Conservation (phyloP, 1,140 invertebrate species). For the Pogonomyrmex barbatus region DNA sequence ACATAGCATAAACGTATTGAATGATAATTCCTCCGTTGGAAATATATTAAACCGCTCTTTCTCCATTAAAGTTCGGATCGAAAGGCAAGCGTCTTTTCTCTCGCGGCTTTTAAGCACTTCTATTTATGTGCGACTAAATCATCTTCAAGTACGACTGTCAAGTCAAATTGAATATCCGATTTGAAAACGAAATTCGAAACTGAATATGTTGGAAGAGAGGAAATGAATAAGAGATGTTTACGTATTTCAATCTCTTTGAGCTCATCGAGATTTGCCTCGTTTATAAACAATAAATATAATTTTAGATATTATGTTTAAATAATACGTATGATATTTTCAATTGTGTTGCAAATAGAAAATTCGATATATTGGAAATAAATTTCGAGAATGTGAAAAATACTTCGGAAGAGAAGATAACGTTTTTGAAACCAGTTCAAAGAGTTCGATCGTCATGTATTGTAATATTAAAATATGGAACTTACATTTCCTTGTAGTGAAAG, state of each 20-base stretch:
- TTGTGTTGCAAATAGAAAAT: not conserved
- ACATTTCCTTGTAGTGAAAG: slow-evolving; percentile 24
- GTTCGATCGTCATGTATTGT: not conserved
- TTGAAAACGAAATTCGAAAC: not conserved
- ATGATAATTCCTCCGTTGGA: not conserved
- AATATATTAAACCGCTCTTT: not conserved
- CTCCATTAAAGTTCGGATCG: not conserved
- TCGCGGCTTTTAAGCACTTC: not conserved
- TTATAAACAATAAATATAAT: not conserved
- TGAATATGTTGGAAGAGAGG: not conserved
- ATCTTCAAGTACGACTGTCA: not conserved
- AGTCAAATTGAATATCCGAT: not conserved
- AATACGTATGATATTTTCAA: not conserved
- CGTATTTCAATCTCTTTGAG: no score
- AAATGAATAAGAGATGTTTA: not conserved
- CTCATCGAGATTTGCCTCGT: not conserved
- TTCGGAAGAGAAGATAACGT: not conserved
- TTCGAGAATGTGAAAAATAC: not conserved
- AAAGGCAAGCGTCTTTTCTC: not conserved
- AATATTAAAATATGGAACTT: not conserved
- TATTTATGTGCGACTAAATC: not conserved
- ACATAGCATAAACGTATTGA: not conserved
- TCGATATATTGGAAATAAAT: not conserved
- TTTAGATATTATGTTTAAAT: slow-evolving; percentile 5
- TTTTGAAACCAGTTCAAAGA: not conserved